Percentiles rank a stretch among this genome's conserved stretches.
Conservation (phyloP, 2,113 vertebrate genomes). For the Apeltes quadracus region DNA sequence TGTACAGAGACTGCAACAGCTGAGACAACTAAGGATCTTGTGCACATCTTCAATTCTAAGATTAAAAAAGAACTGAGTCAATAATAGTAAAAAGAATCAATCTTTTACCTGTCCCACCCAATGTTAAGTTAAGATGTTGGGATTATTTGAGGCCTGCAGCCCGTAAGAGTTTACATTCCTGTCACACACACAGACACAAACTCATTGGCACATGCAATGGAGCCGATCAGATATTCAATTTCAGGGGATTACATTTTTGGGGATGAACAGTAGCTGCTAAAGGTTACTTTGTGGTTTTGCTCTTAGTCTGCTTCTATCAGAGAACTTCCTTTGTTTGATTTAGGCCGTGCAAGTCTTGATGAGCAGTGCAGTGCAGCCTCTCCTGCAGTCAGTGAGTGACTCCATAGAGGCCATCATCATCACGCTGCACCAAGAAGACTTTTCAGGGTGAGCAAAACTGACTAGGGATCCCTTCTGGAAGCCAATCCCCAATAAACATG, state of each 20-base stretch:
- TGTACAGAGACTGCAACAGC: too few species aligned
- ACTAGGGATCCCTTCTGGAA: not conserved
- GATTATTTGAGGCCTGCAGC: not conserved
- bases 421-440: conserved; percentile 97
- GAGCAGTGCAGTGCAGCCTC: conserved; percentile 90
- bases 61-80: too few species aligned
- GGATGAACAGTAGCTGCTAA: too few species aligned
- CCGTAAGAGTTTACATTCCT: too few species aligned
- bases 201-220: not conserved
- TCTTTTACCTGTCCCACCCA: too few species aligned
- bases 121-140: not conserved
- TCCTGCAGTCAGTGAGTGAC: conserved; percentile 92
- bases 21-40: too few species aligned
- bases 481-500: not conserved
- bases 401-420: conserved; percentile 97
- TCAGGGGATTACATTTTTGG: not conserved
- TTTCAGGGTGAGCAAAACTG: conserved; percentile 82
- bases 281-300: not conserved
- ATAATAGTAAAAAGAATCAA: too few species aligned
- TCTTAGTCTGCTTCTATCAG: not conserved
- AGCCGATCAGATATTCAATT: not conserved
- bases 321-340: not conserved
- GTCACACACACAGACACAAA: not conserved
- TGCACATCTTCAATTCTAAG: too few species aligned
- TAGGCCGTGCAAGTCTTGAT: conserved; percentile 89